A percentile compares a stretch with the other conserved stretches of the same genome.
Conservation (phyloP, 2,888 invertebrate genomes). For the Teinopalpus imperialis region DNA sequence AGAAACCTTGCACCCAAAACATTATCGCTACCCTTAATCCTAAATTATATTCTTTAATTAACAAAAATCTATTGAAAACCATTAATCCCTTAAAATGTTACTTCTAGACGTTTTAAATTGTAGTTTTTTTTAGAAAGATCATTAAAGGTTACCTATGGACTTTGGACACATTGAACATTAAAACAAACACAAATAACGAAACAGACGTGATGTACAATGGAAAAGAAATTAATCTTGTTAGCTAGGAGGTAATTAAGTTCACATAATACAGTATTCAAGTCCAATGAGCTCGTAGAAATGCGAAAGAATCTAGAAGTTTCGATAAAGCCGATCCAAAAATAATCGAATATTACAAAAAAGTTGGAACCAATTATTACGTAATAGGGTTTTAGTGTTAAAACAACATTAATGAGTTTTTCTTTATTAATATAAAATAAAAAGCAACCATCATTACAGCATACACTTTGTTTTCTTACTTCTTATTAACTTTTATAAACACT, state of each 20-base stretch:
- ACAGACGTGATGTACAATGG: not conserved
- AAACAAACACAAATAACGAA: conserved; percentile 2
- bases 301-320: conserved; percentile 1
- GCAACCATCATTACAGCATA: conserved; percentile 77
- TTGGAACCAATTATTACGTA: too few relatives aligned
- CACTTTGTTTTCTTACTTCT: conserved; percentile 56
- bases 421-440: conserved; percentile 79
- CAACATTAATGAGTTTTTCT: conserved; percentile 42
- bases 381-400: conserved; percentile 28
- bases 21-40: too few relatives aligned
- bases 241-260: not conserved
- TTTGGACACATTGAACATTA: too few relatives aligned
- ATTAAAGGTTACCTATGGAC: too few relatives aligned
- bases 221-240: conserved; percentile 18
- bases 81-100: too few relatives aligned
- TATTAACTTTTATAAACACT: conserved; percentile 47
- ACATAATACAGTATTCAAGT: not conserved
- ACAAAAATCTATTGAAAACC: too few relatives aligned
- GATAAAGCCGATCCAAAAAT: not conserved
- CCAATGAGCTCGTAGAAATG: conserved; percentile 15
- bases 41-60: too few relatives aligned
- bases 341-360: too few relatives aligned
- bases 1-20: too few relatives aligned
- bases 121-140: too few relatives aligned
- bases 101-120: too few relatives aligned